Conservation (phyloP, 2,888 invertebrate genomes). For the Synanthedon vespiformis region DNA sequence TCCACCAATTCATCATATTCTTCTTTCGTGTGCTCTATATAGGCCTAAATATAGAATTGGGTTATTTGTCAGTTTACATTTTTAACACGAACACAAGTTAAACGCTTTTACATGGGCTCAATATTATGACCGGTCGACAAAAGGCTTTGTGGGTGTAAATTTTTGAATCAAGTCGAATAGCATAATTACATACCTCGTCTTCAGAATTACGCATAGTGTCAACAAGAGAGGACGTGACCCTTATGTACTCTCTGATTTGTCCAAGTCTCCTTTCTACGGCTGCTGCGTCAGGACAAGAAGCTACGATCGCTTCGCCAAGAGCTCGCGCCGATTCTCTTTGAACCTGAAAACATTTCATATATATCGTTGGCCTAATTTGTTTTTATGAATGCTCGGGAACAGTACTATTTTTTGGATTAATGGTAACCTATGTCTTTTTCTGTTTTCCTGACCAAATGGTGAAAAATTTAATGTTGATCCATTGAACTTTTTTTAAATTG, state of each 20-base stretch:
- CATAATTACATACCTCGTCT: constrained; percentile 68
- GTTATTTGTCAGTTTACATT: neutral
- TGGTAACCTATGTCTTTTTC: too few relatives aligned
- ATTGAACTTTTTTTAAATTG: neutral
- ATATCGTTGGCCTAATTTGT: neutral
- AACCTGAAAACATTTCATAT: constrained; percentile 18
- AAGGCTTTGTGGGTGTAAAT: neutral
- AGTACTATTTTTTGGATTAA: too few relatives aligned
- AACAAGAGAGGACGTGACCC: constrained; percentile 77
- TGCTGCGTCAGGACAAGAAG: constrained; percentile 72
- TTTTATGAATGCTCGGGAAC: too few relatives aligned
- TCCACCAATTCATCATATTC: constrained; percentile 73
- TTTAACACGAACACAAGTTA: constrained; percentile 8
- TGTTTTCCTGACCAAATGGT: too few relatives aligned
- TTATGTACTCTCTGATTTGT: constrained; percentile 80
- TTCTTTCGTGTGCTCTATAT: constrained; percentile 64
- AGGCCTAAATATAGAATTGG: constrained; percentile 45
- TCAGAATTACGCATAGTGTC: constrained; percentile 77
- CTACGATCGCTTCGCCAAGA: constrained; percentile 58
- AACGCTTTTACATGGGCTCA: neutral
- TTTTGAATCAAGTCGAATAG: too few relatives aligned
- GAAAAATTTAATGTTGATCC: neutral
- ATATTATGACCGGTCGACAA: neutral
- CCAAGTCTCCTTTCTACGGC: constrained; percentile 77
- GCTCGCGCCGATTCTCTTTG: constrained; percentile 57